A percentile compares a stretch with the other conserved stretches of the same genome.
Evolutionary conservation across 2,888 invertebrate species (phyloP).

Genomic region (Orchesella flavescens): DNA sequence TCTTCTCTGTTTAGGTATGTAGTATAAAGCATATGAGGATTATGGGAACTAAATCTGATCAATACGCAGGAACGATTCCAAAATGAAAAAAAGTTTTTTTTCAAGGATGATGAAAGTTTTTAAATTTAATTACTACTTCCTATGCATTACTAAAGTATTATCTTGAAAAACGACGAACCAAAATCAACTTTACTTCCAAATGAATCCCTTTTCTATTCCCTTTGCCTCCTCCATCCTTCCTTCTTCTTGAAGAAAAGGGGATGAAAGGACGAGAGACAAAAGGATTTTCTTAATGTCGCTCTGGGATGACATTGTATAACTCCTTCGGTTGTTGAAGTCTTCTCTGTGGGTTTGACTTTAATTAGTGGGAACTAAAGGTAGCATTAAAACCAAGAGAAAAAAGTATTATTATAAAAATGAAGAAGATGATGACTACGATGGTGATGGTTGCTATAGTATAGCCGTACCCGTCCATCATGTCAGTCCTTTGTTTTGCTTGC

Average conservation of each 20-base stretch:
- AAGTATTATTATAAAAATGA: neutral
- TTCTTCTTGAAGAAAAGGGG: neutral
- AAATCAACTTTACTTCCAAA: neutral
- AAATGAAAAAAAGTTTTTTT: neutral
- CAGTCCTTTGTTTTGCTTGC: neutral
- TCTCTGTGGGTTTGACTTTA: conserved; percentile 10
- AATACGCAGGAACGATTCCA: neutral
- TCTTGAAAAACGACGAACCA: too few relatives aligned
- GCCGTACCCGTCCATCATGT: too few relatives aligned
- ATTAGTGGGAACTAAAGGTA: conserved; percentile 1
- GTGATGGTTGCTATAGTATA: too few relatives aligned
- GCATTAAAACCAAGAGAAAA: neutral
- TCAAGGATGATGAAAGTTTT: neutral
- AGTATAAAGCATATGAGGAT: too few relatives aligned
- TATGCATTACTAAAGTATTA: neutral
- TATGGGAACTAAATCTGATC: too few relatives aligned
- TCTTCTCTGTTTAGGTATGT: too few relatives aligned
- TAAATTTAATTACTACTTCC: conserved; percentile 1
- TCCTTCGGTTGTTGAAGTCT: neutral
- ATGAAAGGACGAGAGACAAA: neutral
- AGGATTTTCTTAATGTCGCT: neutral
- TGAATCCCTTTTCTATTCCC: neutral
- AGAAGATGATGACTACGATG: neutral
- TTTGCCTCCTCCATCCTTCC: neutral
- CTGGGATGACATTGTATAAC: neutral